Percentiles rank a stretch among this genome's conserved stretches.
Evolutionary conservation across 2,888 invertebrate genomes (phyloP).

Genomic region (Scaptomyza polygonia): DNA sequence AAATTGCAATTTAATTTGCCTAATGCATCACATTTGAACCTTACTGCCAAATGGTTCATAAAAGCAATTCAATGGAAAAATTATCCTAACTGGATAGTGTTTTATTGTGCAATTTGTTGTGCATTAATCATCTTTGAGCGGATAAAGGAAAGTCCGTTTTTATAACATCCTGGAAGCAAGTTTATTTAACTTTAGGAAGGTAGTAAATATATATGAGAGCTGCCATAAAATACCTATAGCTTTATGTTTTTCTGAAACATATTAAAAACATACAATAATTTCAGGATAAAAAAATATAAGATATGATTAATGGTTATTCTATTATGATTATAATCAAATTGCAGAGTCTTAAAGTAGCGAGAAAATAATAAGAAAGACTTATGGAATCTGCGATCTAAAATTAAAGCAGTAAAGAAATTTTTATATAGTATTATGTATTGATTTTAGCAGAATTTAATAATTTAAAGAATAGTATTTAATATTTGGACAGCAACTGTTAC

Average conservation of each 20-base stretch:
- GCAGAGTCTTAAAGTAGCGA: too few species aligned
- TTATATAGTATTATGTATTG: not conserved
- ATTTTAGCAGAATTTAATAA: not conserved
- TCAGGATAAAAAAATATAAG: not conserved
- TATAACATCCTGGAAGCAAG: not conserved
- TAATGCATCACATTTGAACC: conserved; percentile 37
- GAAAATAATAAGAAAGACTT: too few species aligned
- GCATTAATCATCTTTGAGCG: not conserved
- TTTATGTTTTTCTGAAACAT: not conserved
- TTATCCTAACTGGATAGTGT: too few species aligned
- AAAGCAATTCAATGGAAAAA: not conserved
- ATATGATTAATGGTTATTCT: too few species aligned
- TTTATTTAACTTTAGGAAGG: too few species aligned
- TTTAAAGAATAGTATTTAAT: not conserved
- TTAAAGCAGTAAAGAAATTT: too few species aligned
- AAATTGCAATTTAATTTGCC: conserved; percentile 64
- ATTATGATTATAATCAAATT: too few species aligned
- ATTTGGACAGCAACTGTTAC: not conserved
- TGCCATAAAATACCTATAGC: not conserved
- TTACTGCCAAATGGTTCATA: not conserved
- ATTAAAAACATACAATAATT: not conserved
- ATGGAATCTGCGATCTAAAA: too few species aligned
- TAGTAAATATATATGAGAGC: too few species aligned
- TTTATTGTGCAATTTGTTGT: not conserved
- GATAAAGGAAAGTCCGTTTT: not conserved